These are phyloP conservation scores for Macquaria australasica DNA, from an alignment of 2,113 vertebrate genomes.

Conservation along the genomic window DNA sequence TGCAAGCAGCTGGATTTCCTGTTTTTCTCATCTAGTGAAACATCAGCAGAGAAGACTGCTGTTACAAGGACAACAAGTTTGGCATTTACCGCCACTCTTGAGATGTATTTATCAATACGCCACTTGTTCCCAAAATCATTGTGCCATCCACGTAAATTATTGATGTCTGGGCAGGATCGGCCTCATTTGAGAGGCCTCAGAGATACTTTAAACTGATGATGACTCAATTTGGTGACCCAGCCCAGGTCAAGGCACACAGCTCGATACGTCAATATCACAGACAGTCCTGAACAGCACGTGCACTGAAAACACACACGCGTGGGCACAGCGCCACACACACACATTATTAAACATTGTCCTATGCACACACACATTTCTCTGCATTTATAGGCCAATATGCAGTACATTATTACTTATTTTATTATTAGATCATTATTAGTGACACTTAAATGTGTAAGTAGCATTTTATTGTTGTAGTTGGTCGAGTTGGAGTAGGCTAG, in stretches of 20 bases:
- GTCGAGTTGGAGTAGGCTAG: no score
- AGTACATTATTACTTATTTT: no score
- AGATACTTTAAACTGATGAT: conserved; percentile 69
- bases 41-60: not conserved
- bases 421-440: no score
- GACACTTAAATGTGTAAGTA: no score
- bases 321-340: not conserved
- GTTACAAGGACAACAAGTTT: conserved; percentile 41
- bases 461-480: no score
- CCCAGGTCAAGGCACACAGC: conserved; percentile 47
- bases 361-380: not conserved
- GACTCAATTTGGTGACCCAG: conserved; percentile 61
- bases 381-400: not conserved
- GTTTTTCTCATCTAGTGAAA: not conserved
- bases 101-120: conserved; percentile 60
- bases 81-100: conserved; percentile 46
- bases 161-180: conserved; percentile 41
- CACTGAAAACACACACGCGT: not conserved
- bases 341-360: not conserved
- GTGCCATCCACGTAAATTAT: conserved; percentile 53
- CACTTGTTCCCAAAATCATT: conserved; percentile 40
- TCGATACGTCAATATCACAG: conserved; percentile 59
- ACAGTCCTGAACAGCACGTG: conserved; percentile 19
- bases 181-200: conserved; percentile 44
- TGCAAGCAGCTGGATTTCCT: not conserved